These are phyloP conservation scores for Menidia beryllina DNA, from an alignment of 2,113 vertebrate genomes.

Conservation along the genomic window DNA sequence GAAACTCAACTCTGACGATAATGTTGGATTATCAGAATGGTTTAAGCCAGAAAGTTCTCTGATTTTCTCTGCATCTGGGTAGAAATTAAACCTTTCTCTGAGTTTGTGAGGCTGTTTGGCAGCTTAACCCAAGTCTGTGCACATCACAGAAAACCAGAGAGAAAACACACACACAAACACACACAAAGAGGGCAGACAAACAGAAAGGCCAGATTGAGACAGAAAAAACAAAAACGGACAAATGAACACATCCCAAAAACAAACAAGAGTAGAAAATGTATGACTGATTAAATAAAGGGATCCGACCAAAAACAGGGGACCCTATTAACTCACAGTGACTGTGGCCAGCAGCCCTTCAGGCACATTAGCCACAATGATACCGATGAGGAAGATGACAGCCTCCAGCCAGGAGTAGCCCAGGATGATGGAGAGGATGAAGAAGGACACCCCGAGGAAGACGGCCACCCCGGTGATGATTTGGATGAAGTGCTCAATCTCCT, in stretches of 20 bases:
- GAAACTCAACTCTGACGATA: too few species aligned
- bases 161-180: neutral
- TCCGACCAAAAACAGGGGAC: neutral
- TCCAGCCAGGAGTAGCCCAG: slow-evolving; percentile 90
- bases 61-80: too few species aligned
- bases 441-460: slow-evolving; percentile 88
- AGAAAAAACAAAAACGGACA: neutral
- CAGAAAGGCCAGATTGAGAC: too few species aligned
- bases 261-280: too few species aligned
- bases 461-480: slow-evolving; percentile 93
- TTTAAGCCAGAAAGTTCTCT: too few species aligned
- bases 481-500: slow-evolving; percentile 94
- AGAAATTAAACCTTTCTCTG: too few species aligned
- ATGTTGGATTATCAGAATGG: too few species aligned
- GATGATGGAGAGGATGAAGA: slow-evolving; percentile 88
- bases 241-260: too few species aligned
- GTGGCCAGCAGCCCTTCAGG: slow-evolving; percentile 93
- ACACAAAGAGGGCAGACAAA: too few species aligned
- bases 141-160: neutral
- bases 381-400: slow-evolving; percentile 94
- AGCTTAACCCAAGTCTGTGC: slow-evolving; percentile 15
- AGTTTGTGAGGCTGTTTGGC: neutral
- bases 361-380: slow-evolving; percentile 94
- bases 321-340: slow-evolving; percentile 86
- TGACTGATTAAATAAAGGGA: neutral